These are phyloP conservation scores for Poecile atricapillus DNA, from an alignment of 2,113 vertebrate species.

Conservation along the genomic window DNA sequence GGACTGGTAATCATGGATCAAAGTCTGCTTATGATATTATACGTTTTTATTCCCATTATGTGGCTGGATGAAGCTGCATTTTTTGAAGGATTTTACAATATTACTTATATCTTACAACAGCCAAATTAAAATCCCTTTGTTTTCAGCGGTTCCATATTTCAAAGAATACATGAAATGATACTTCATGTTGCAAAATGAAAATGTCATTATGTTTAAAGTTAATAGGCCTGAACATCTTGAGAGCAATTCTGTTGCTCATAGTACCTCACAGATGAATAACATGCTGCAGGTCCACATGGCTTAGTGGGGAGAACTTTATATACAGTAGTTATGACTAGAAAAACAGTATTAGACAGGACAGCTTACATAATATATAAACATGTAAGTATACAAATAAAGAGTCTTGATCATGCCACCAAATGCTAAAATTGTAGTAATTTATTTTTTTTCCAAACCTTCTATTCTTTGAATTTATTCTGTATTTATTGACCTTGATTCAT, in stretches of 20 bases:
- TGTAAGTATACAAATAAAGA: not conserved
- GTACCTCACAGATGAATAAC: not conserved
- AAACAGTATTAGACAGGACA: not conserved
- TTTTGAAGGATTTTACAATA: not conserved
- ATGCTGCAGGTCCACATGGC: not conserved
- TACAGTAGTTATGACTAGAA: not conserved
- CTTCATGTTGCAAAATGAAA: not conserved
- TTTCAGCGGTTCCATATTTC: not conserved
- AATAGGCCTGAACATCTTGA: not conserved
- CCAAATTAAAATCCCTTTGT: not conserved
- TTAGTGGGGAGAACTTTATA: not conserved
- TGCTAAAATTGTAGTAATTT: not conserved
- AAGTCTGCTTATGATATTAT: not conserved
- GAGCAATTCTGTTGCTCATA: not conserved
- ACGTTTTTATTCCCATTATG: not conserved
- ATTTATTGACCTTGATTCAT: not conserved
- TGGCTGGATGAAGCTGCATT: not conserved
- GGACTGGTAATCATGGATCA: not conserved
- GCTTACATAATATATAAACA: not conserved
- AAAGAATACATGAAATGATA: not conserved
- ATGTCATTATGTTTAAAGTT: not conserved
- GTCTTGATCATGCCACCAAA: not conserved
- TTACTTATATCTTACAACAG: not conserved
- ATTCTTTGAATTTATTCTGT: not conserved
- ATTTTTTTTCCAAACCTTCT: not conserved